phyloP scores from a whole-genome alignment of 2,888 invertebrate genomes.

The Synanthedon andrenaeformis region DNA sequence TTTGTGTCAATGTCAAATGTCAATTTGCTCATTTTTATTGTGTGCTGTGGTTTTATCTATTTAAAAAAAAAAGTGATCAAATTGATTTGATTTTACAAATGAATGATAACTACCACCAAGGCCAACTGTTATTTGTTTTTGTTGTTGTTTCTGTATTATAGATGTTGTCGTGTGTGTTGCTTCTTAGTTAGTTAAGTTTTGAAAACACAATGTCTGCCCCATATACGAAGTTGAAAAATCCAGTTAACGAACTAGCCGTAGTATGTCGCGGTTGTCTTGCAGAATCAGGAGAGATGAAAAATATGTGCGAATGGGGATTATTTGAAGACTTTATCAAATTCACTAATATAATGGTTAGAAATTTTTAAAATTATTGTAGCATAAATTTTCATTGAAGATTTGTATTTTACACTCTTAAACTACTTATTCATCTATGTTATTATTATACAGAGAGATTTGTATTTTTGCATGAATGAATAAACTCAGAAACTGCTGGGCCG shows the following conservation, averaged over 20 bases:
- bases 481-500: no score
- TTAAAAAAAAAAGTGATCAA: neutral
- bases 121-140: no score
- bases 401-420: no score
- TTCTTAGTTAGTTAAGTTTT: no score
- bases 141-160: no score
- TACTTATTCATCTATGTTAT: no score
- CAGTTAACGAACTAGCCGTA: neutral
- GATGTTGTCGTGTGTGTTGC: no score
- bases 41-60: neutral
- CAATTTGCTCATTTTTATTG: neutral
- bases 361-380: neutral
- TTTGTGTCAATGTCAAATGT: neutral
- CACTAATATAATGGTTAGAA: slow-evolving; percentile 33
- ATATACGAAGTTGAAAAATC: neutral
- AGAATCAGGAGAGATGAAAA: slow-evolving; percentile 46
- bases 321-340: slow-evolving; percentile 35
- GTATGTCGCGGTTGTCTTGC: slow-evolving; percentile 50
- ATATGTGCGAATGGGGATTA: slow-evolving; percentile 46
- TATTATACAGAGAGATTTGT: no score
- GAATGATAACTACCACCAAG: no score
- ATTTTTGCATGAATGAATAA: no score
- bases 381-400: neutral
- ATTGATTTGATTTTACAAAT: neutral
- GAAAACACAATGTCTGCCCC: neutral